Conservation (phyloP, 2,797 vertebrate species). For the Sarcoramphus papa region DNA sequence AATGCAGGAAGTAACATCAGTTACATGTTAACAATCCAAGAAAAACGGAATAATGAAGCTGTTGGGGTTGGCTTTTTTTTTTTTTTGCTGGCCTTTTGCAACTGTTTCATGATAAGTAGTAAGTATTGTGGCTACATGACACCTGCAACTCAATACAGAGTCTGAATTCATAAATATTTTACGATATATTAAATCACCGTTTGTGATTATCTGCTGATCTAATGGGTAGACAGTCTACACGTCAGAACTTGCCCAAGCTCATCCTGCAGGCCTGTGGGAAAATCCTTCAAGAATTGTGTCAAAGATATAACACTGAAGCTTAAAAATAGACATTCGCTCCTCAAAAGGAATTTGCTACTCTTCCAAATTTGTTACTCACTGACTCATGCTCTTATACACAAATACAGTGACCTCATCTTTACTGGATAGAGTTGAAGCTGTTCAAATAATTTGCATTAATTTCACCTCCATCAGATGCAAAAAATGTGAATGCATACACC, state of each 20-base stretch:
- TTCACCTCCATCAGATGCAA: neutral
- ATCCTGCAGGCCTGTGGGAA: neutral
- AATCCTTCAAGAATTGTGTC: neutral
- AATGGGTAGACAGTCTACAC: neutral
- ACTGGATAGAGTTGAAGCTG: neutral
- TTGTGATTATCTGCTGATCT: neutral
- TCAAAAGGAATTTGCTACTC: neutral
- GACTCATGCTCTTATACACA: neutral
- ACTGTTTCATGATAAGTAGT: neutral
- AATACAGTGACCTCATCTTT: constrained; percentile 21
- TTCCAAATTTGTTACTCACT: neutral
- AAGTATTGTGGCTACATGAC: neutral
- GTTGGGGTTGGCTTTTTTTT: neutral
- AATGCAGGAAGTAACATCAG: neutral
- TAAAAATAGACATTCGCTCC: constrained; percentile 34
- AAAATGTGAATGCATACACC: neutral
- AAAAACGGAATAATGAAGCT: neutral
- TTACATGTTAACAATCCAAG: neutral
- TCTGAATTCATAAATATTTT: neutral
- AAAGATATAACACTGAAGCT: neutral
- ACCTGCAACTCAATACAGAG: neutral
- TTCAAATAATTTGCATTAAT: neutral
- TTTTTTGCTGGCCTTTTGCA: neutral
- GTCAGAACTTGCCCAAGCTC: neutral
- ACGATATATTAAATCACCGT: neutral